phyloP scores from a whole-genome alignment of 2,888 invertebrate species.

The Hipparchia semele region DNA sequence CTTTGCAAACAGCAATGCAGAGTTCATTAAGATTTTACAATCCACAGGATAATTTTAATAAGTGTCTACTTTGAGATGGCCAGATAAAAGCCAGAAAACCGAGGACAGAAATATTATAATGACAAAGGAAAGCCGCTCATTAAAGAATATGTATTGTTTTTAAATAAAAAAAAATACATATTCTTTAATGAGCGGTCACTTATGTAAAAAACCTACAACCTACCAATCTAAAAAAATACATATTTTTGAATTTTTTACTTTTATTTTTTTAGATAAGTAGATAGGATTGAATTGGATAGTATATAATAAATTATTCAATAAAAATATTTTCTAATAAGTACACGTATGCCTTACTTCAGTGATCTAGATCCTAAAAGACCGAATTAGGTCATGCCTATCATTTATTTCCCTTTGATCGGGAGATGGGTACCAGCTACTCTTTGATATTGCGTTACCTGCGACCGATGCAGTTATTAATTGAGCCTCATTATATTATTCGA shows the following conservation, averaged over 20 bases:
- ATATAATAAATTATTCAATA: no score
- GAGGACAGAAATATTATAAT: conserved; percentile 1
- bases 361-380: conserved; percentile 42
- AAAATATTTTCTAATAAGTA: background rate
- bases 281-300: no score
- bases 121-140: background rate
- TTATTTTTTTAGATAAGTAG: background rate
- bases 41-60: conserved; percentile 2
- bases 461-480: conserved; percentile 10
- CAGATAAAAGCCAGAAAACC: background rate
- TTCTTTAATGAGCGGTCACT: no score
- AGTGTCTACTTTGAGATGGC: background rate
- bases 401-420: conserved; percentile 49
- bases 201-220: no score
- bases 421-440: conserved; percentile 32
- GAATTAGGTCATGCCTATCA: conserved; percentile 67
- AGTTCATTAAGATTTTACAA: conserved; percentile 6
- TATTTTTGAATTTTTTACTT: background rate
- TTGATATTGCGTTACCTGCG: conserved; percentile 5
- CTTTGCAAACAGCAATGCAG: background rate
- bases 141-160: background rate
- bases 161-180: no score
- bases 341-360: conserved; percentile 42
- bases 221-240: no score
- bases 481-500: background rate